Evolutionary conservation across 1,140 invertebrate species (phyloP).

Genomic region (Trachelipus rathkii): DNA sequence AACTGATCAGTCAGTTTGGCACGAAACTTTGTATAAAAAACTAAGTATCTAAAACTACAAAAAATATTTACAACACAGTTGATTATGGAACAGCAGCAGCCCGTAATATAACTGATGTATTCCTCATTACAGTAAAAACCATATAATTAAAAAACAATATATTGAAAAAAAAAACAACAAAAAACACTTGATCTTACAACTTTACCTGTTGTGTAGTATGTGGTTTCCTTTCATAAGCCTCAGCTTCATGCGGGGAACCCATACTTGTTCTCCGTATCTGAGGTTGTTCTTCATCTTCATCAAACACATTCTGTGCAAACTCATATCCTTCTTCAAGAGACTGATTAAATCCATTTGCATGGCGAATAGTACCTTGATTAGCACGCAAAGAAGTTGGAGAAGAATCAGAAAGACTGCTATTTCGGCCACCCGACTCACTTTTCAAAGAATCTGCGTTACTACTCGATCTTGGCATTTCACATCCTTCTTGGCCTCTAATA

Average conservation of each 20-base stretch:
- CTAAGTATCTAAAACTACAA: too few relatives aligned
- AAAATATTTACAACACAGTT: too few relatives aligned
- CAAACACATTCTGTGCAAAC: neutral
- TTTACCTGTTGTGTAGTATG: neutral
- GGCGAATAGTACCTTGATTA: neutral
- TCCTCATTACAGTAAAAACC: too few relatives aligned
- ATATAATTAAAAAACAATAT: too few relatives aligned
- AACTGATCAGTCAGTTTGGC: too few relatives aligned
- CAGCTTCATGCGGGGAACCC: neutral
- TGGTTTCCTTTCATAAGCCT: neutral
- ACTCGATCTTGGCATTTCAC: neutral
- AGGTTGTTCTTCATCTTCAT: constrained; percentile 9
- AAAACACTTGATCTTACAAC: too few relatives aligned
- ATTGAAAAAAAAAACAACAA: too few relatives aligned
- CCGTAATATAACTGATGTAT: too few relatives aligned
- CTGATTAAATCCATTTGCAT: neutral
- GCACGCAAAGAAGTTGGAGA: neutral
- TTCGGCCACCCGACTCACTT: neutral
- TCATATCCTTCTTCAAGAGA: neutral
- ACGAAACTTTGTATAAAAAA: too few relatives aligned
- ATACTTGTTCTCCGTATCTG: neutral
- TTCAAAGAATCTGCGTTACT: neutral
- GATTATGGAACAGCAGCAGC: too few relatives aligned
- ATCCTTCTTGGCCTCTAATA: neutral
- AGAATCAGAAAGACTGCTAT: neutral